Evolutionary conservation across 2,113 vertebrate genomes (phyloP), one percentile per base, ranked within the genome.

Genomic region (Atlantisia rogersi): DNA sequence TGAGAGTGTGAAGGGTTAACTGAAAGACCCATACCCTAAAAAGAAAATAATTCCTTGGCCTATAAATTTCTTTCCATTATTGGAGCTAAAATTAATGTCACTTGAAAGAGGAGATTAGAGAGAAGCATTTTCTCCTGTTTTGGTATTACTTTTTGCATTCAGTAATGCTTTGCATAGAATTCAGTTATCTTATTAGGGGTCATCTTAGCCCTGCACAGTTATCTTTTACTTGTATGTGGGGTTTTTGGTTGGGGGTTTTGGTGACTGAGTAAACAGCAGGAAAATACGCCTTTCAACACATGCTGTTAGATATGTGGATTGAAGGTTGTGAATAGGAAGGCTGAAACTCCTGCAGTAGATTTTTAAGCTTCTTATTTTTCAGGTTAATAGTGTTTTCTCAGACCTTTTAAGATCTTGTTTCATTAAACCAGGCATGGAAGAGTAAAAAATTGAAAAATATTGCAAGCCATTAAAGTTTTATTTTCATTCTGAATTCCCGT

Each of bases 351-450:
- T 87, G 46, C 94, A 90, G 89, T 76, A 94, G 65, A 76, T 95
- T 85, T 89, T 89, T 79, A 95, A 95, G 84, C 96, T 90, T 63
- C 91, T 94, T 95, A 89, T 91, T 95, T 91, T 95, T 91, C 74
- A 79, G 53, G 89, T 95, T 95, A 94, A 82, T 91, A 73, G 55
- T 87, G 77, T 89, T 95, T 94, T 69, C 21, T 32, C 53, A 91
- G 89, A 68, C 69, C 60, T 79, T 96, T 85, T 82, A 89, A 92
- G 81, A 82, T 85, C 84, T 94, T 79, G 8, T 94, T 95, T 95
- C 55, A 58, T 86, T 87, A 91, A 91, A 82, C 78, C 69, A 84
- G 68, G 46, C 77, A 58, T 86, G 64, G 69, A 94, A 88, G 28
- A 88, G 42, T 28, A 63, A 92, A 96, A 93, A 77, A 52, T 12